Conservation (phyloP, 2,113 vertebrate species). For the Mionectes macconnelli region DNA sequence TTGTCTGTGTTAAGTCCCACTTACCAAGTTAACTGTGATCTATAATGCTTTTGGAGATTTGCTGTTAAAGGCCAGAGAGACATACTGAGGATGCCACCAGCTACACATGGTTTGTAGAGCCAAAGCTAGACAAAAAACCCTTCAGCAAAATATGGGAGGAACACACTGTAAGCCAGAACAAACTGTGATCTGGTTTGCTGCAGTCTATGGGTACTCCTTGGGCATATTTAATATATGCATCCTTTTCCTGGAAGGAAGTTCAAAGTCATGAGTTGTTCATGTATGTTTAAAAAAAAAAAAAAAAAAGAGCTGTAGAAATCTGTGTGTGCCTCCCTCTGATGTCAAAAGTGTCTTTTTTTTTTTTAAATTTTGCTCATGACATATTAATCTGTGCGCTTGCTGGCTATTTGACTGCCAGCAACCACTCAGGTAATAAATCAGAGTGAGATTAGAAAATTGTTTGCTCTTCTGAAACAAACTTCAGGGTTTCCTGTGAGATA, state of each 20-base stretch:
- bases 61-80: neutral
- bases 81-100: neutral
- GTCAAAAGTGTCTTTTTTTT: neutral
- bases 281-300: no score
- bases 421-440: neutral
- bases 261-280: neutral
- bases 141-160: neutral
- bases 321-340: neutral
- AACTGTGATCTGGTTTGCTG: neutral
- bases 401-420: neutral
- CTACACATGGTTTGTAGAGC: neutral
- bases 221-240: neutral
- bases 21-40: neutral
- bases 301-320: neutral
- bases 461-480: neutral
- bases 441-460: neutral
- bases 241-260: neutral
- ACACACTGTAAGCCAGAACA: neutral
- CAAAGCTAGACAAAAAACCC: neutral
- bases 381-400: neutral
- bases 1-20: neutral
- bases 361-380: neutral
- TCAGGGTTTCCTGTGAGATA: neutral
- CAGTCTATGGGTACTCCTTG: neutral
- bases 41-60: neutral